Base-by-base conservation (phyloP, 1,140 invertebrate genomes). In the Drosophila obscura region DNA sequence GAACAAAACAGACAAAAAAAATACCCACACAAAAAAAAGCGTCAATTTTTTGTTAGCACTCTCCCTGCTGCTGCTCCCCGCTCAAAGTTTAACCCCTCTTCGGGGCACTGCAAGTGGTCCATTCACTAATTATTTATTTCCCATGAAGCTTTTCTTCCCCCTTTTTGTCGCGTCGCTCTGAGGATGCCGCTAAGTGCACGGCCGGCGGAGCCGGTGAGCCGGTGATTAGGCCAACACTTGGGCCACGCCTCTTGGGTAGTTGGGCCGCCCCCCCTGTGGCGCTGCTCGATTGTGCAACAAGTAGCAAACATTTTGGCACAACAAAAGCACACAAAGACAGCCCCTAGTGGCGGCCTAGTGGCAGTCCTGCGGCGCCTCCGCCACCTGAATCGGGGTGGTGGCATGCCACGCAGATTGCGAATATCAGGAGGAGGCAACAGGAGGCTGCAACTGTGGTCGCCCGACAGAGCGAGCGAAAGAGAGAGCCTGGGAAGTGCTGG, bases 121-220 rank as follows among this genome's bases (percentile, higher is more conserved):
- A 62, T 77, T 69, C 64, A 80, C 74, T 87, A 87, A 87, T 87
- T 88, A 82, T 76, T 66, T 65, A 82, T 76, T 88, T 87, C 83
- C 82, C 83, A 88, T 76, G 76, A 75, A 75, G 72, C 72, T 74
- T 59, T 51, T 59, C 56, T 62, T 74, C 35, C 58, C 48, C 31
- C 8, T 9, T 31, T 3, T 8, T n/a, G 28, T 1, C 1, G 2
- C 8, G 63, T 31, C 9, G 35, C 45, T 35, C 15, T 65, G 7
- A 69, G 66, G 49, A 69, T 19, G 44, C 7, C 35, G 35, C 39
- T 24, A 67, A 68, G 50, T 59, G 48, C 69, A 7, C 7, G 31
- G 68, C 53, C 51, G 26, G 41, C 41, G 28, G 31, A 13, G 19
- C 19, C 8, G 22, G 57, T n/a, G 76, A 84, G 73, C 80, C 80